Conservation (phyloP, 2,113 vertebrate species). For the Meles meles region DNA sequence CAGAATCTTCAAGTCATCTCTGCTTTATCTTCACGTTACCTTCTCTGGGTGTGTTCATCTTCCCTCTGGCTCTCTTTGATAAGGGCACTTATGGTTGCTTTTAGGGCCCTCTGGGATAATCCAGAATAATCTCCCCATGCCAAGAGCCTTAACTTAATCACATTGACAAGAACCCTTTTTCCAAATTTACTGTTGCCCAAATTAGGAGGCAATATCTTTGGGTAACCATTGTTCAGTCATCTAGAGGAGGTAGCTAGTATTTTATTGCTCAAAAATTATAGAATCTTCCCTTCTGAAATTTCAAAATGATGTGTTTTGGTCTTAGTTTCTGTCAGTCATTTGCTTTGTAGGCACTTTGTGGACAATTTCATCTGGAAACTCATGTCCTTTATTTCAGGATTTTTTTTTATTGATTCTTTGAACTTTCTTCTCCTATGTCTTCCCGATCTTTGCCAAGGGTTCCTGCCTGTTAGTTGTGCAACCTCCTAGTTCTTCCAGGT, state of each 20-base stretch:
- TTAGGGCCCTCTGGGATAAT: not conserved
- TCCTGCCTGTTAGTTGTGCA: not conserved
- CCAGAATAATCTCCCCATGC: not conserved
- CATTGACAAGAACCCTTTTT: not conserved
- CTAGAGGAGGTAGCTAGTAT: not conserved
- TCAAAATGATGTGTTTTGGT: not conserved
- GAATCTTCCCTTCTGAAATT: not conserved
- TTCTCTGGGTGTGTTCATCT: not conserved
- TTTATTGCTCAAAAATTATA: not conserved
- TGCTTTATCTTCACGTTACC: not conserved
- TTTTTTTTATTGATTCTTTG: slow-evolving; percentile 14
- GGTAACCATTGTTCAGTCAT: not conserved
- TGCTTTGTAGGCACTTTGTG: not conserved
- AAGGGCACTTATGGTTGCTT: too few species aligned
- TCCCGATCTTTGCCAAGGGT: not conserved
- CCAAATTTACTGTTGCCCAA: not conserved
- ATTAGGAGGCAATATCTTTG: not conserved
- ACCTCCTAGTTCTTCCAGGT: not conserved
- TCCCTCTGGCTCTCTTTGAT: not conserved
- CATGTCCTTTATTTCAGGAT: not conserved
- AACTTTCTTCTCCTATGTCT: not conserved
- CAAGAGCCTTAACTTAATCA: not conserved
- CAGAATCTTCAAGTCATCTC: not conserved
- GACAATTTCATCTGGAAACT: not conserved
- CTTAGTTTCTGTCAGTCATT: not conserved